Evolutionary conservation across 2,113 vertebrate genomes (phyloP).

Genomic region (Zingel zingel): DNA sequence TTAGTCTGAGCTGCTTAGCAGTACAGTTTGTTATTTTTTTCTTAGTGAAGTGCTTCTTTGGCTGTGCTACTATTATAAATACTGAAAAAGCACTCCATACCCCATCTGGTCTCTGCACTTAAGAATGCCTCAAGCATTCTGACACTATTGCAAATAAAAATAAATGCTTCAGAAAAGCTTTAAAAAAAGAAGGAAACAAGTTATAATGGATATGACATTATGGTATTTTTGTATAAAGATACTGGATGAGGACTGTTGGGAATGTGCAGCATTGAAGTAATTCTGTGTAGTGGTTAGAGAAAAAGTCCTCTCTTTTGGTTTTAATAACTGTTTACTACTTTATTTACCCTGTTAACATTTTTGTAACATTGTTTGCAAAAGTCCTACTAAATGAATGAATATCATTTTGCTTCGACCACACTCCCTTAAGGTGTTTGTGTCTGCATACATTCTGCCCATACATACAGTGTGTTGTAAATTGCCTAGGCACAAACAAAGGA

Average conservation of each 20-base stretch:
- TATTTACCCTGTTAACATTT: conserved; percentile 33
- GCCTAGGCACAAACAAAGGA: conserved; percentile 31
- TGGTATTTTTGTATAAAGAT: conserved; percentile 1
- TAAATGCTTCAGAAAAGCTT: neutral
- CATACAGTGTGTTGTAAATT: conserved; percentile 26
- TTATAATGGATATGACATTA: conserved; percentile 3
- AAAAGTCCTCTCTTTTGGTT: conserved; percentile 15
- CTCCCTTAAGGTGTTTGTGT: conserved; percentile 56
- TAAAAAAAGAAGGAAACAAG: neutral
- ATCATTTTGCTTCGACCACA: conserved; percentile 1
- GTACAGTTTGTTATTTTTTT: conserved; percentile 10
- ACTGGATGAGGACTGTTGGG: neutral
- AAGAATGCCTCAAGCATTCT: neutral
- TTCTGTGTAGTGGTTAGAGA: conserved; percentile 6
- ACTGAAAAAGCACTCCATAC: neutral
- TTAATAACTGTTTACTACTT: conserved; percentile 21
- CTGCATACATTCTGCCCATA: conserved; percentile 56
- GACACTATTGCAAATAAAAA: neutral
- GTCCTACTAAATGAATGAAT: conserved; percentile 21
- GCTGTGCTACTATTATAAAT: conserved; percentile 17
- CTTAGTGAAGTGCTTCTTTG: neutral
- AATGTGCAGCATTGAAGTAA: conserved; percentile 3
- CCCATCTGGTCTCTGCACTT: conserved; percentile 19
- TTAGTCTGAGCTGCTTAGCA: neutral
- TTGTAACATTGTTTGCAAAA: conserved; percentile 30